Evolutionary conservation across 53 echinoderm and acorn worm genomes (phyloP).

Genomic region (Patiria pectinifera): DNA sequence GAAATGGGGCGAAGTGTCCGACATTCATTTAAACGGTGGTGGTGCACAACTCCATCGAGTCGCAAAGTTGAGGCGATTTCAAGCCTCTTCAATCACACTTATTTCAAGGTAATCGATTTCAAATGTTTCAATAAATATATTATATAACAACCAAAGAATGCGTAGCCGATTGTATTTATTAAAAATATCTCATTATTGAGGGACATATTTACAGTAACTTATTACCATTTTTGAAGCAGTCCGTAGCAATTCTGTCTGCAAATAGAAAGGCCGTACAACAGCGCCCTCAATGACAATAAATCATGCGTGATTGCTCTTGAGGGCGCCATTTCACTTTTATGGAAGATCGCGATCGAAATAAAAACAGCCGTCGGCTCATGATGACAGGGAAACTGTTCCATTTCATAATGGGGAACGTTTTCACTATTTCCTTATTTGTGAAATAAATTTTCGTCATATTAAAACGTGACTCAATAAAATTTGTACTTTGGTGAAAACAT

Average conservation of each 20-base stretch:
- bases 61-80: neutral
- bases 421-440: no score
- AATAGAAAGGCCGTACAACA: neutral
- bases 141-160: neutral
- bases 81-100: constrained; percentile 1
- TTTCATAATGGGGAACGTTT: no score
- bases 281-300: neutral
- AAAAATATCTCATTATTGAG: neutral
- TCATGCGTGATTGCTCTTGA: neutral
- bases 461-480: no score
- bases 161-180: neutral
- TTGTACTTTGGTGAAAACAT: no score
- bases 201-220: neutral
- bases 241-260: neutral
- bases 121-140: neutral
- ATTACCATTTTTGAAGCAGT: neutral
- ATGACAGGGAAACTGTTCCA: no score
- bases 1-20: no score
- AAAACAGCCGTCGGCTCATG: no score
- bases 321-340: neutral
- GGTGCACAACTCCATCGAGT: neutral
- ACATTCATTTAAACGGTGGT: no score
- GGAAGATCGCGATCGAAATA: neutral
- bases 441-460: no score
- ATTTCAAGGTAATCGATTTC: neutral